Evolutionary conservation across 2,113 vertebrate genomes (phyloP).

Genomic region (Boulengeromyrus knoepffleri): DNA sequence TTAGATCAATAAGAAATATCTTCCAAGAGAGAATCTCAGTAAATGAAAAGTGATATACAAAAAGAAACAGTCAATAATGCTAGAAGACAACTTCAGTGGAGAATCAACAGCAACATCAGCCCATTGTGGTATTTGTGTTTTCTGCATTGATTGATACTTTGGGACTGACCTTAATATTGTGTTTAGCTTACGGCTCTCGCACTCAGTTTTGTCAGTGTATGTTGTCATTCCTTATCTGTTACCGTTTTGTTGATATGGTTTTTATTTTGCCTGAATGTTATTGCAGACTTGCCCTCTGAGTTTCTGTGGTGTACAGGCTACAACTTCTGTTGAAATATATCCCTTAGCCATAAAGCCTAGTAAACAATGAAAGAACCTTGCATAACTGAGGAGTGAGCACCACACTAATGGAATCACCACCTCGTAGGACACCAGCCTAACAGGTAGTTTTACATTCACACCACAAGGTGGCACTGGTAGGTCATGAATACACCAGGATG

Average conservation of each 20-base stretch:
- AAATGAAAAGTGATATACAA: neutral
- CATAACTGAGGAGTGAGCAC: too few species aligned
- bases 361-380: neutral
- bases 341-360: neutral
- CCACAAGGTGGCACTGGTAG: slow-evolving; percentile 4
- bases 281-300: neutral
- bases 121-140: neutral
- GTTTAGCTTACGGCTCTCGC: neutral
- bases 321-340: neutral
- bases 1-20: neutral
- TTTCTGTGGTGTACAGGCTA: neutral
- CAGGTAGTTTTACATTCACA: neutral
- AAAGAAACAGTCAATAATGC: neutral
- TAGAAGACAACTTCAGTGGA: neutral
- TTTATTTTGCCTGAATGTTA: neutral
- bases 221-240: neutral
- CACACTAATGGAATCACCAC: neutral
- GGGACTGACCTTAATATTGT: neutral
- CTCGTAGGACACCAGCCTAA: neutral
- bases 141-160: neutral
- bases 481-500: neutral
- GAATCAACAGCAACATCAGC: neutral
- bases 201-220: neutral
- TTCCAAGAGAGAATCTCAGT: neutral
- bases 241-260: neutral